Evolutionary conservation across 2,113 vertebrate species (phyloP), one percentile per base, ranked within the genome.

Genomic region (Paralichthys olivaceus): DNA sequence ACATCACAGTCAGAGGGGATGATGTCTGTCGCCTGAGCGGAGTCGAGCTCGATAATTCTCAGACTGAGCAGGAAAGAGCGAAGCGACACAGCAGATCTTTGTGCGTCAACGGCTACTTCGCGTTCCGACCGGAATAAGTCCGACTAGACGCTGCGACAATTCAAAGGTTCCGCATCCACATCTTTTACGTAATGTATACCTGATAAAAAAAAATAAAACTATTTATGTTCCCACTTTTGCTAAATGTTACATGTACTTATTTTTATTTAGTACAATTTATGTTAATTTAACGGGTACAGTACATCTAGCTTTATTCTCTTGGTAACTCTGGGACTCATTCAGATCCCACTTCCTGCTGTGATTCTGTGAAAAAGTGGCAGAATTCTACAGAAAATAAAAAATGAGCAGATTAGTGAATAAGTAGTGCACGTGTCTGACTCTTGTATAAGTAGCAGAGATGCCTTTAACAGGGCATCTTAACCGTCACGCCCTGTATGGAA

Each of bases 111-210:
- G 58, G 70, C 8, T 80, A 29, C 25, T 9, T 63, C 4, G 9
- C 13, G 78, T 55, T 88, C 84, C 91, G 60, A 58, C 69, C 43
- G 34, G 29, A 90, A 79, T 57, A 83, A 90, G 25, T 87, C 88
- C 90, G 87, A 62, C 23, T 0, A 15, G 19, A 45, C 0, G 4
- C 69, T 40, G 19, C 5, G 2, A 0, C 0, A 4, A 1, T 13
- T 12, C 25, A 64, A 12, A 0, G 4, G 85, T 90, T 90, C 87
- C 80, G 58, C 51, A 1, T 43, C 0, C n/a, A n/a, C 11, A 19
- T 20, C 0, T 51, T 12, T 55, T 34, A 4, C 11, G 12, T 51
- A 20, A 20, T 51, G 45, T 20, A 49, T 43, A 47, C 4, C 7
- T n/a, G 47, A 19, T 2, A 20, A 19, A 51, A 6, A 45, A 17